phyloP scores from a whole-genome alignment of 53 echinoderm and acorn worm species.

The Zoroaster sp. region DNA sequence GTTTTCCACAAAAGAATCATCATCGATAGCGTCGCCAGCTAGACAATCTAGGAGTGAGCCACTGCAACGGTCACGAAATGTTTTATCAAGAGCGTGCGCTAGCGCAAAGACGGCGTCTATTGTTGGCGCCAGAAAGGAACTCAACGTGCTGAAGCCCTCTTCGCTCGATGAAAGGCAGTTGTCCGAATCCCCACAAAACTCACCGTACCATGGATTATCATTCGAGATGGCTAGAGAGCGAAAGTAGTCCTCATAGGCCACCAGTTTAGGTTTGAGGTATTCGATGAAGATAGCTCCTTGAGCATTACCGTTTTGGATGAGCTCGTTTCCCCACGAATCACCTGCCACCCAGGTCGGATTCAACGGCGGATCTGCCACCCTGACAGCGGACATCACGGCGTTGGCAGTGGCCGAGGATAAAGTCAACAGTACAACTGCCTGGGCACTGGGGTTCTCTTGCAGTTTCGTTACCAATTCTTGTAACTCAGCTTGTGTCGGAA shows the following conservation, averaged over 20 bases:
- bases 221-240: not conserved
- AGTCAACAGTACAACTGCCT: constrained; percentile 2
- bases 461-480: not conserved
- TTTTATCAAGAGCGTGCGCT: constrained; percentile 15
- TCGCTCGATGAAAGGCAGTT: not conserved
- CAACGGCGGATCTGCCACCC: not conserved
- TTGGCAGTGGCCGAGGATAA: not conserved
- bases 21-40: not conserved
- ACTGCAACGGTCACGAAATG: not conserved
- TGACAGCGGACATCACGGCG: not conserved
- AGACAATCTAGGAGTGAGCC: not conserved
- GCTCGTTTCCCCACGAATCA: not conserved
- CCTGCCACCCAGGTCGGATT: constrained; percentile 12
- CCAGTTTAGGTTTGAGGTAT: not conserved
- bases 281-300: constrained; percentile 35
- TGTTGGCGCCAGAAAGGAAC: constrained; percentile 18
- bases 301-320: not conserved
- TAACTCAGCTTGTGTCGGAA: not conserved
- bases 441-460: not conserved
- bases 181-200: constrained; percentile 8
- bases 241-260: constrained; percentile 11
- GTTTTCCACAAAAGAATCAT: not conserved
- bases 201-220: constrained; percentile 55
- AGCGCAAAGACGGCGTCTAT: constrained; percentile 44
- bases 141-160: constrained; percentile 43